Conservation (phyloP, 2,113 vertebrate genomes). For the Sakesphorus luctuosus region DNA sequence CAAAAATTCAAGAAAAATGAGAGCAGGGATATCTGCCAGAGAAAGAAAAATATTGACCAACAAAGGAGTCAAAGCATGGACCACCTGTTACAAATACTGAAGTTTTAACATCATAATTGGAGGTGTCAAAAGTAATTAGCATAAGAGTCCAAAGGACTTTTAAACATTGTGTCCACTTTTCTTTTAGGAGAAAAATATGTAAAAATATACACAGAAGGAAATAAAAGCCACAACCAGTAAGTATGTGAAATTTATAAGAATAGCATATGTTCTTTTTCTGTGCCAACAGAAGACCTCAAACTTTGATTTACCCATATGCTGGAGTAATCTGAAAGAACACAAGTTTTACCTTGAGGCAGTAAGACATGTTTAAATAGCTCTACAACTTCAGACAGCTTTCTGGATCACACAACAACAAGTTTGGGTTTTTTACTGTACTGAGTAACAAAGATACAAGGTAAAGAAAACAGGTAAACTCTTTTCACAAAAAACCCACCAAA, state of each 20-base stretch:
- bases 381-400: constrained; percentile 48
- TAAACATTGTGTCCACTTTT: not conserved
- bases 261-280: constrained; percentile 59
- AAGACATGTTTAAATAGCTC: constrained; percentile 45
- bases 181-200: not conserved
- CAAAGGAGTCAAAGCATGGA: not conserved
- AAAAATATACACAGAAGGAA: constrained; percentile 6
- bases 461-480: not conserved
- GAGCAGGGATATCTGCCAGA: not conserved
- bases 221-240: constrained; percentile 37
- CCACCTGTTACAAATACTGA: not conserved
- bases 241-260: constrained; percentile 52
- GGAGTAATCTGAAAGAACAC: constrained; percentile 41
- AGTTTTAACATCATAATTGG: not conserved
- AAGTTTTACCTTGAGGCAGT: constrained; percentile 59
- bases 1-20: constrained; percentile 13
- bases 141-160: not conserved
- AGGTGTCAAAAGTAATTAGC: not conserved
- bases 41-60: constrained; percentile 37
- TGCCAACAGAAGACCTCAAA: constrained; percentile 65
- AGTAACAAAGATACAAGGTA: not conserved
- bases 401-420: constrained; percentile 5
- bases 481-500: not conserved
- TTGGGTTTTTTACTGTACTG: not conserved
- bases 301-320: constrained; percentile 65